Percentiles rank a stretch among this genome's conserved stretches.
Evolutionary conservation across 37 sponge, comb jelly and placozoan species (phyloP).

Genomic region (Amphimedon queenslandica): DNA sequence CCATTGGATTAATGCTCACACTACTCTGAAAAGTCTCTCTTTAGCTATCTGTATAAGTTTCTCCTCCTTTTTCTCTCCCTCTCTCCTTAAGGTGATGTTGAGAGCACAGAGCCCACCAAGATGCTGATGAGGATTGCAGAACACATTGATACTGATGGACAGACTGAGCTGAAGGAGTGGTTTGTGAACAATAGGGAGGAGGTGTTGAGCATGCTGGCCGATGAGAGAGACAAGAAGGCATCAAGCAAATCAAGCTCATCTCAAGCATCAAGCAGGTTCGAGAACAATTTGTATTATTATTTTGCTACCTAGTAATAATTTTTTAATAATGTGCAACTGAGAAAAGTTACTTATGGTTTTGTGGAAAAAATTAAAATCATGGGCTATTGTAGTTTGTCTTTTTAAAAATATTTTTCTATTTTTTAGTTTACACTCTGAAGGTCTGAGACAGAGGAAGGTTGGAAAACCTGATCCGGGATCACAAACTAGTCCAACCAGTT

Average conservation of each 20-base stretch:
- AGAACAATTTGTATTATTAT: too few relatives aligned
- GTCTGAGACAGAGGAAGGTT: slow-evolving; percentile 2
- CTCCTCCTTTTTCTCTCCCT: not conserved
- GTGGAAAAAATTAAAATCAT: too few relatives aligned
- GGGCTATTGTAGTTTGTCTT: too few relatives aligned
- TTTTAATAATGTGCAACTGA: too few relatives aligned
- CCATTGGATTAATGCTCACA: too few relatives aligned
- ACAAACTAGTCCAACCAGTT: too few relatives aligned
- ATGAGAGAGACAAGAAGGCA: not conserved
- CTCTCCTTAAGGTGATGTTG: slow-evolving; percentile 62
- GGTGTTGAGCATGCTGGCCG: slow-evolving; percentile 43
- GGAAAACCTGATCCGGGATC: too few relatives aligned
- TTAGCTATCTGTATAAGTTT: not conserved
- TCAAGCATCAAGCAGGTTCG: too few relatives aligned
- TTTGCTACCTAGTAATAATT: too few relatives aligned
- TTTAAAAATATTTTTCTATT: too few relatives aligned
- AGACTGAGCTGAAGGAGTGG: slow-evolving; percentile 56
- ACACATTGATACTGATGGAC: slow-evolving; percentile 60
- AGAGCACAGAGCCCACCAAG: slow-evolving; percentile 89
- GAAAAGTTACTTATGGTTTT: too few relatives aligned
- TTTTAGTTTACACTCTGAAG: not conserved
- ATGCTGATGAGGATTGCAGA: slow-evolving; percentile 79
- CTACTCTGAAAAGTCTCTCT: slow-evolving; percentile 1
- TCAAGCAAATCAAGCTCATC: too few relatives aligned
- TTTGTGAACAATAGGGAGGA: slow-evolving; percentile 40